phyloP scores from a whole-genome alignment of 2,113 vertebrate genomes.

The Mastomys coucha region DNA sequence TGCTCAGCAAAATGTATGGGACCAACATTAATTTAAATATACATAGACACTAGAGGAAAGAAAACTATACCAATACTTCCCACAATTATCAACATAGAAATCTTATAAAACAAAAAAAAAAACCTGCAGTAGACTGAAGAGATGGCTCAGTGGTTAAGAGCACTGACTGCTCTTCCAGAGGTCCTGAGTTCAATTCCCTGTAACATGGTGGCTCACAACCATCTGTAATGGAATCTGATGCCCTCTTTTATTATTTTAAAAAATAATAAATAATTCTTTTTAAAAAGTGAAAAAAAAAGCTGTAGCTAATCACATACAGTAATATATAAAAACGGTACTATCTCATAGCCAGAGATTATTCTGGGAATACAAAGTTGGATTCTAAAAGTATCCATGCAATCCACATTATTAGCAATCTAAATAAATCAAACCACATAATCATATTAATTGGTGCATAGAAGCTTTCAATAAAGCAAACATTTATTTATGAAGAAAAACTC shows the following conservation, averaged over 20 bases:
- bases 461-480: neutral
- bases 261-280: too few relatives aligned
- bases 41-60: neutral
- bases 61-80: neutral
- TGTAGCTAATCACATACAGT: neutral
- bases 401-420: neutral
- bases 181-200: too few relatives aligned
- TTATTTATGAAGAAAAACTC: neutral
- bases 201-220: too few relatives aligned
- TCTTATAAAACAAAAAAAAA: neutral
- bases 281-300: neutral
- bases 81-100: neutral
- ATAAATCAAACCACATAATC: neutral
- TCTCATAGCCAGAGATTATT: neutral
- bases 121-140: too few relatives aligned
- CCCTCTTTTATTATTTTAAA: too few relatives aligned
- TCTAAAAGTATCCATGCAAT: neutral
- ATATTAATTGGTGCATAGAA: neutral
- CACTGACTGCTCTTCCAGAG: too few relatives aligned
- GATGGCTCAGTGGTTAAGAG: too few relatives aligned
- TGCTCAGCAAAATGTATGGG: neutral
- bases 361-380: neutral
- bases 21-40: neutral
- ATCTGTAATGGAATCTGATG: too few relatives aligned
- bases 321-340: neutral